Evolutionary conservation across 2,113 vertebrate genomes (phyloP).

Genomic region (Procavia capensis): DNA sequence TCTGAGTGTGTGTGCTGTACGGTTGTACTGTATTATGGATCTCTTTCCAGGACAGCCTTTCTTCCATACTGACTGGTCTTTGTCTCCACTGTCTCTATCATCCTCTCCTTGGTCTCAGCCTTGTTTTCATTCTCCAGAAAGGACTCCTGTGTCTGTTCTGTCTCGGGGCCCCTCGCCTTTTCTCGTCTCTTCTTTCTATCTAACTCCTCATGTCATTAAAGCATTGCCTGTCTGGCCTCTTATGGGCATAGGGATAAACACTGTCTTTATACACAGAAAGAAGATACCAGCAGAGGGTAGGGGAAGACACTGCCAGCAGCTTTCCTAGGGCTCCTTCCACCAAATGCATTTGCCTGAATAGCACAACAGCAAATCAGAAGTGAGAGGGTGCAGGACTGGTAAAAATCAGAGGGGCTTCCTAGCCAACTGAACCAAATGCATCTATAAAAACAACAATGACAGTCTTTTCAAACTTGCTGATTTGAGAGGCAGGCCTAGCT

Average conservation of each 20-base stretch:
- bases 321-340: not conserved
- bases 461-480: slow-evolving; percentile 45
- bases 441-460: not conserved
- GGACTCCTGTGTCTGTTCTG: not conserved
- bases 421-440: not conserved
- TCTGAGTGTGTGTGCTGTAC: not conserved
- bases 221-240: not conserved
- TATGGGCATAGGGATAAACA: not conserved
- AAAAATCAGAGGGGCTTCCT: not conserved
- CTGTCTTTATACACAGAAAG: not conserved
- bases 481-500: not conserved
- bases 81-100: slow-evolving; percentile 5
- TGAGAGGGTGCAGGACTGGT: not conserved
- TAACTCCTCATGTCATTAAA: not conserved
- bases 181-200: not conserved
- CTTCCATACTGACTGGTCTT: not conserved
- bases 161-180: not conserved
- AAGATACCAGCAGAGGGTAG: not conserved
- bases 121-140: slow-evolving; percentile 2
- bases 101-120: slow-evolving; percentile 34
- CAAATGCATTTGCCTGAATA: not conserved
- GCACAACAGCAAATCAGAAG: slow-evolving; percentile 29
- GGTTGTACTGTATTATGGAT: not conserved
- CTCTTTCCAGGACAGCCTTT: not conserved
- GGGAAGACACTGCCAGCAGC: slow-evolving; percentile 7